These are phyloP conservation scores for Chiridota heheva DNA, from an alignment of 35 echinoderm and acorn worm genomes.

Conservation along the genomic window DNA sequence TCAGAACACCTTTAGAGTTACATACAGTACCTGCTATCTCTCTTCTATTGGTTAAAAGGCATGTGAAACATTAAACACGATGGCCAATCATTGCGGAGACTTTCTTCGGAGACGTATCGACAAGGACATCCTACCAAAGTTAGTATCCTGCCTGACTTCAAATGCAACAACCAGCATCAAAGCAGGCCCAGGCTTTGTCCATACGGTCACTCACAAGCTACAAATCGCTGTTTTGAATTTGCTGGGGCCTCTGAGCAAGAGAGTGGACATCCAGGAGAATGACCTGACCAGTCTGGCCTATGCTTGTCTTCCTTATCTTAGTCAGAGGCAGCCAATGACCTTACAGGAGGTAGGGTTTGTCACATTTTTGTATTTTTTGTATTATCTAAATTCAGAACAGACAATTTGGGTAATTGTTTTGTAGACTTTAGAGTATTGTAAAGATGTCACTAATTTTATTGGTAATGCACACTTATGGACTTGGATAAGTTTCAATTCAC, in stretches of 20 bases:
- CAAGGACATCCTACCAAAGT: slow-evolving; percentile 35
- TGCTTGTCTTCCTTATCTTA: slow-evolving; percentile 18
- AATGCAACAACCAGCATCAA: slow-evolving; percentile 13
- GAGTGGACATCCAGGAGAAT: slow-evolving; percentile 22
- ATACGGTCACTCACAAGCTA: slow-evolving; percentile 11
- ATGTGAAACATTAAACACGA: slow-evolving; percentile 14
- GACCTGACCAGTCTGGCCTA: neutral
- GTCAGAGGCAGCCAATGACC: neutral
- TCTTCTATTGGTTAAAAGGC: too few relatives aligned
- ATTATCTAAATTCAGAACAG: too few relatives aligned
- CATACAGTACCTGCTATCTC: too few relatives aligned
- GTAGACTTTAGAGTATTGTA: too few relatives aligned
- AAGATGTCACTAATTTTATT: too few relatives aligned
- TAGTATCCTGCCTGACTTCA: slow-evolving; percentile 8
- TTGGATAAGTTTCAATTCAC: too few relatives aligned
- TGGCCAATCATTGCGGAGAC: slow-evolving; percentile 3
- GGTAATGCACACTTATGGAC: too few relatives aligned
- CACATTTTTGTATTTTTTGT: too few relatives aligned
- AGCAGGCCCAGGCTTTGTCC: slow-evolving; percentile 9
- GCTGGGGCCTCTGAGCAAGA: slow-evolving; percentile 10
- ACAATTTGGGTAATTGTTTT: too few relatives aligned
- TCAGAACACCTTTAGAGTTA: too few relatives aligned
- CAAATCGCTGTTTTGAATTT: slow-evolving; percentile 10
- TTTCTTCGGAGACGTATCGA: neutral
- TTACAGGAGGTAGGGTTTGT: slow-evolving; percentile 40